Evolutionary conservation across 2,113 vertebrate genomes (phyloP).

Genomic region (Cisticola juncidis): DNA sequence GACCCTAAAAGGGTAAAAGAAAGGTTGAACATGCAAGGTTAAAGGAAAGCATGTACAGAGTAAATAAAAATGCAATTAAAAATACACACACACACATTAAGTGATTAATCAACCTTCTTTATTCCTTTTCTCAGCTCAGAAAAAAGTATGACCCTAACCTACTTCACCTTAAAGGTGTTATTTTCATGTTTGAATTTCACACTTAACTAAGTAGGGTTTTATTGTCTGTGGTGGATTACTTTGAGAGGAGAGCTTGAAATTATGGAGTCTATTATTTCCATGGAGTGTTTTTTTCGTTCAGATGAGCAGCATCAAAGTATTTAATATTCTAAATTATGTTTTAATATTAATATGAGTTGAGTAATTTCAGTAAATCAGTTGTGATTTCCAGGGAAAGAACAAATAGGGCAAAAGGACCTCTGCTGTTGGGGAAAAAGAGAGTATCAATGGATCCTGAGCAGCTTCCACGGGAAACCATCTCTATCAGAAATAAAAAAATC

Average conservation of each 20-base stretch:
- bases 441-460: background rate
- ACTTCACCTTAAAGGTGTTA: background rate
- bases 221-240: background rate
- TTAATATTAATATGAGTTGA: background rate
- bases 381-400: background rate
- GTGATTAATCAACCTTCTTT: background rate
- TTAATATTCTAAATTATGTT: background rate
- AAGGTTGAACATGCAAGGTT: background rate
- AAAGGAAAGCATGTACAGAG: background rate
- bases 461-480: background rate
- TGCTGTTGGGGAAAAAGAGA: background rate
- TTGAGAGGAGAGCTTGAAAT: background rate
- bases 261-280: background rate
- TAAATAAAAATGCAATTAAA: background rate
- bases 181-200: background rate
- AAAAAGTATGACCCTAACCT: background rate
- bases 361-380: background rate
- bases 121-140: background rate
- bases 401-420: background rate
- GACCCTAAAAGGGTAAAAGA: background rate
- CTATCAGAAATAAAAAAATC: background rate
- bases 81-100: fast-evolving
- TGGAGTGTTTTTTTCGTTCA: background rate
- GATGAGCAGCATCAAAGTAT: background rate
- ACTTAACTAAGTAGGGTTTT: background rate